These are phyloP conservation scores for Patella pellucida DNA, from an alignment of 2,888 invertebrate species.

Conservation along the genomic window DNA sequence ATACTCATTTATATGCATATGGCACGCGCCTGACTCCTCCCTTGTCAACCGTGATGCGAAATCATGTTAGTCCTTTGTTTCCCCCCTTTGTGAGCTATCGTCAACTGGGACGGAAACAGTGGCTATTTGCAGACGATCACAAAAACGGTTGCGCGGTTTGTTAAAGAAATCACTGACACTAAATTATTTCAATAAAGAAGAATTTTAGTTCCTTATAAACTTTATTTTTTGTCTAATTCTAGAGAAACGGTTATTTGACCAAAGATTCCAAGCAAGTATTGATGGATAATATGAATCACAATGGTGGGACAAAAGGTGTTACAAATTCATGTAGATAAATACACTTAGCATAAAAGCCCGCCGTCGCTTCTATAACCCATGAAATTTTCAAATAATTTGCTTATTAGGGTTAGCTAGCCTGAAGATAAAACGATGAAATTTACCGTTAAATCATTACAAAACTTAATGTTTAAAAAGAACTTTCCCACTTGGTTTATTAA, in stretches of 20 bases:
- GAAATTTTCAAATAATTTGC: conserved; percentile 7
- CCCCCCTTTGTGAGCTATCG: conserved; percentile 14
- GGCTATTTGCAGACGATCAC: conserved; percentile 17
- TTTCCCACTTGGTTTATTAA: background rate
- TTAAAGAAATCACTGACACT: conserved; percentile 15
- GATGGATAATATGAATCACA: background rate
- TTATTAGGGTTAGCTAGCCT: conserved; percentile 3
- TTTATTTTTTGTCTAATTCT: background rate
- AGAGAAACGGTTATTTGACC: conserved; percentile 3
- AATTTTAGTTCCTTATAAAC: background rate
- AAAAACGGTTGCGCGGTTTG: conserved; percentile 22
- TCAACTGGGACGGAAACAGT: conserved; percentile 10
- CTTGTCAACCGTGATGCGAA: conserved; percentile 15
- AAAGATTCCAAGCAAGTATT: background rate
- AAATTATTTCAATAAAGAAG: conserved; percentile 13
- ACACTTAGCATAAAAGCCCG: conserved; percentile 17
- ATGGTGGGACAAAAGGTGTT: conserved; percentile 12
- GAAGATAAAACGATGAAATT: background rate
- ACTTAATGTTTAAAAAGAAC: background rate
- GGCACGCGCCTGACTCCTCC: conserved; percentile 21
- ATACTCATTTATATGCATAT: conserved; percentile 27
- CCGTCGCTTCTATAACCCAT: conserved; percentile 12
- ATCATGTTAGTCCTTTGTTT: conserved; percentile 18
- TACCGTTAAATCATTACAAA: background rate
- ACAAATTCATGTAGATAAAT: conserved; percentile 30